Evolutionary conservation across 2,797 vertebrate genomes (phyloP).

Genomic region (Anguilla obscura): DNA sequence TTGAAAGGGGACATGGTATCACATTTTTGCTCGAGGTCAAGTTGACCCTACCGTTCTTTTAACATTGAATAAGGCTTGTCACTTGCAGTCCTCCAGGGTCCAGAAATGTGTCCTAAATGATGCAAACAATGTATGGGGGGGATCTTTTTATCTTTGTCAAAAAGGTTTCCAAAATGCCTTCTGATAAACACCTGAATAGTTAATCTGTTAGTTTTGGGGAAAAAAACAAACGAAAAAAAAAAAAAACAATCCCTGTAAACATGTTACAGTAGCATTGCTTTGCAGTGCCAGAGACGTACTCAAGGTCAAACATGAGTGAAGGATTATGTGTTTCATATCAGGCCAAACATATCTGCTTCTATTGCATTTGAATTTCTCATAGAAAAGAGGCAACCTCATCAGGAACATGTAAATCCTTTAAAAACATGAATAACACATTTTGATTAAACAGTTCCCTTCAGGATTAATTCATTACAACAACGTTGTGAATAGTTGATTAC

Average conservation of each 20-base stretch:
- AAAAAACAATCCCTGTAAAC: neutral
- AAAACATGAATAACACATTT: constrained; percentile 53
- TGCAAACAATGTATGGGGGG: neutral
- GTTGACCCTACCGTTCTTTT: neutral
- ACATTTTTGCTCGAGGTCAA: neutral
- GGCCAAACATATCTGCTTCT: constrained; percentile 25
- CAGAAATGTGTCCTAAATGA: neutral
- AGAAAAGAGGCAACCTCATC: neutral
- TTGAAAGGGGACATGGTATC: neutral
- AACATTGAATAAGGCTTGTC: neutral
- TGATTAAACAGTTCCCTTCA: constrained; percentile 59
- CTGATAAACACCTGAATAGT: neutral
- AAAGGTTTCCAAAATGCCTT: neutral
- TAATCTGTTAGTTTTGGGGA: neutral
- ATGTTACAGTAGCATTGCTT: neutral
- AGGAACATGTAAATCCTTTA: constrained; percentile 37
- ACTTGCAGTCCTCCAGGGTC: neutral
- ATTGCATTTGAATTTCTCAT: constrained; percentile 22
- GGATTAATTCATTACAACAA: constrained; percentile 60
- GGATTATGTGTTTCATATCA: constrained; percentile 36
- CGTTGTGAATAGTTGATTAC: constrained; percentile 60
- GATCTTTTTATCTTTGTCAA: neutral
- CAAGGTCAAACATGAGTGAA: constrained; percentile 41
- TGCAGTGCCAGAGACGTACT: neutral
- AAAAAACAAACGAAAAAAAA: neutral